Base-by-base conservation (phyloP, 2,797 vertebrate species). In the Urophycis tenuis region DNA sequence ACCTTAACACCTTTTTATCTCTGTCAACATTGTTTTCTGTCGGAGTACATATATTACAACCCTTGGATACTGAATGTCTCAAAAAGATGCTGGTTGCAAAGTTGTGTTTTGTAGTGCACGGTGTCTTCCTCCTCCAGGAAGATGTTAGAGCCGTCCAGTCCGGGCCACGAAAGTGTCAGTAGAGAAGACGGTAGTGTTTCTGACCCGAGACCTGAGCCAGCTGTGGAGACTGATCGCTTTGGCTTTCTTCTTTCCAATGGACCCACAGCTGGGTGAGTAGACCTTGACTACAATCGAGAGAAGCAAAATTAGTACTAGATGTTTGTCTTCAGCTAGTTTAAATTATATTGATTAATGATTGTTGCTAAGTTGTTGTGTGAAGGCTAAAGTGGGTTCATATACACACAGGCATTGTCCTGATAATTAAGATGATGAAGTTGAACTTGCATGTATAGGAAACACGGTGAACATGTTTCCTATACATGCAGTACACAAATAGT, bases 241-340 rank as follows among this genome's bases (percentile, higher is more conserved):
- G 94, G 94, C 72, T 94, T 94, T 82, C 90, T 94, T 36, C 75
- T 94, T 80, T 87, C 89, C 29, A 92, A 91, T 77, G 92, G 92
- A 80, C 90, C 90, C 72, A 85, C 89, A 74, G 83, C 89, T 64
- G 87, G 90, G 94, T 93, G 76, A 92, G 93, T 82, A 82, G 32
- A 41, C 80, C n/a, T 64, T 74, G 74, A 39, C n/a, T 75, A 22
- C 29, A 6, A 77, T 73, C 35, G 12, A 32, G n/a, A 25, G 35
- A 17, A 25, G 22, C 10, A 75, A 11, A 22, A 2, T 33, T 30
- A 36, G 30, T 64, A 67, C 5, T 22, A 17, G 15, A 53, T 22
- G 45, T 53, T 19, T 19, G 17, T 22, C 45, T 22, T 22, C 12
- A 3, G 41, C 17, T 45, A 2, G 45, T 19, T 53, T 53, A 17